Conservation (phyloP, 2,888 invertebrate genomes). For the Digitonthophagus gazella region DNA sequence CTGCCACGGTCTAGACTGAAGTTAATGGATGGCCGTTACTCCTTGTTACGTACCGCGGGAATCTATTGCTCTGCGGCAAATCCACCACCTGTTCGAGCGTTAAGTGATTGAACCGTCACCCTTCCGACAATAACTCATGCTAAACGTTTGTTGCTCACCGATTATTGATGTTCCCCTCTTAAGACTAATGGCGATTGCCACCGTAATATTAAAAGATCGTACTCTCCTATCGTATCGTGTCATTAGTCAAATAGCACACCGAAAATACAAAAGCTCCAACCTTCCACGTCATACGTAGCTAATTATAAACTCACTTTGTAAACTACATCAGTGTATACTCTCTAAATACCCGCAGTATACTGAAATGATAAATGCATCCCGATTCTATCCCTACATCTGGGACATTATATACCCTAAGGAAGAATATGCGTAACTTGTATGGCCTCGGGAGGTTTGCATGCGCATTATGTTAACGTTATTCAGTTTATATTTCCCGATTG, state of each 20-base stretch:
- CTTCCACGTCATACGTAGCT: background rate
- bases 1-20: background rate
- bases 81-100: conserved; percentile 2
- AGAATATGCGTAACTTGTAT: too few species aligned
- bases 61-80: conserved; percentile 10
- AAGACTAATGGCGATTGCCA: background rate
- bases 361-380: too few species aligned
- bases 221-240: background rate
- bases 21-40: conserved; percentile 8
- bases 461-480: too few species aligned
- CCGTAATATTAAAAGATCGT: background rate
- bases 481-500: too few species aligned
- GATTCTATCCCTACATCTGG: too few species aligned
- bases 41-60: conserved; percentile 10
- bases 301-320: background rate
- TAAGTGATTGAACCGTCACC: conserved; percentile 14
- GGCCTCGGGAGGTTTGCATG: too few species aligned
- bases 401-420: too few species aligned
- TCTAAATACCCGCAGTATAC: too few species aligned
- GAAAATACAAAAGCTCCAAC: background rate
- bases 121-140: background rate
- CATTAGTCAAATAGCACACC: background rate
- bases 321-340: too few species aligned
- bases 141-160: background rate
- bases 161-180: background rate